Base-by-base conservation (phyloP, 2,797 vertebrate species). In the Oreochromis grahami region DNA sequence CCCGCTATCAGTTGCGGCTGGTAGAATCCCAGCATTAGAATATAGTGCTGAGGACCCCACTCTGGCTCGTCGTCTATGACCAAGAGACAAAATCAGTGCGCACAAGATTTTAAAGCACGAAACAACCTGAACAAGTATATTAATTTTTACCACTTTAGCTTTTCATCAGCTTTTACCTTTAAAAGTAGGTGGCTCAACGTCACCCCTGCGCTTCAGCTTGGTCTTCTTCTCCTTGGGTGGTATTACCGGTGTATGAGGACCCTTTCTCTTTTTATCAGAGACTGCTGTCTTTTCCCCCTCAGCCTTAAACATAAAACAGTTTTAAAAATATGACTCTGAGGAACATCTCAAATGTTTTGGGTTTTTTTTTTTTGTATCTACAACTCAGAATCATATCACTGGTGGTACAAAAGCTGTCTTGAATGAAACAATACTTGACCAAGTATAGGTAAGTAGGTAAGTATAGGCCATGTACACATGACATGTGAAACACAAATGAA, bases 21-120 rank as follows among this genome's bases (percentile, higher is more conserved):
- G 77, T 96, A 86, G 88, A 99, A 98, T 79, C 97, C 97, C 88
- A 96, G 76, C n/a, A 99, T 89, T 76, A 99, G 93, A 88, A 99
- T 90, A 90, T 99, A 99, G 89, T 96, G 96, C 43, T 99, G 96
- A 78, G 97, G 97, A 74, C 98, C 98, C 51, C 97, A 97, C 7
- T 97, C 97, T 81, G 98, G 99, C 92, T 99, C 98, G 83, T 99
- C 98, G 70, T 98, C 99, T 99, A 85, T n/a, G 63, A 8, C 15
- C 79, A 74, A 12, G 9, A 72, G 0, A 72, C 68, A 72, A 72
- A 72, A 26, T 29, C 65, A 45, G 65, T 3, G 41, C 9, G 4
- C 24, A 29, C 41, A 48, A 72, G 41, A 45, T 45, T 70, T 72
- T 26, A 48, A 72, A 72, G 2, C 55, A 79, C 1, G 1, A 60